phyloP scores from a whole-genome alignment of 2,797 vertebrate species.

The Threskiornis aethiopicus region DNA sequence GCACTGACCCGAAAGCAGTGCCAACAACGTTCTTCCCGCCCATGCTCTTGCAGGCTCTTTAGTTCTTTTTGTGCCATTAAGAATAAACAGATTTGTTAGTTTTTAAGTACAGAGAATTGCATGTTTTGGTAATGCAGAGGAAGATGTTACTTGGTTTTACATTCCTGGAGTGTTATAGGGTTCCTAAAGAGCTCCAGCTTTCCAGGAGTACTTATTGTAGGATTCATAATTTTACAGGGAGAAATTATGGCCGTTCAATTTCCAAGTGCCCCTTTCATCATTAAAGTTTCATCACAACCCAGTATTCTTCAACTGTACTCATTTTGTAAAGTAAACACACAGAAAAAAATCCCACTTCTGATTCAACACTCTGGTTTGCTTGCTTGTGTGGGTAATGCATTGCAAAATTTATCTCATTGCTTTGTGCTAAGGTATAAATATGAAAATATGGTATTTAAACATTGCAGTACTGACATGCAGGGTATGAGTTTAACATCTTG shows the following conservation, averaged over 20 bases:
- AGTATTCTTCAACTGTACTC: neutral
- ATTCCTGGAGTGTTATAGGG: neutral
- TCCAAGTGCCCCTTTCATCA: neutral
- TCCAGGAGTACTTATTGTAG: neutral
- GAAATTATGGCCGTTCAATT: neutral
- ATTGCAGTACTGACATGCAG: neutral
- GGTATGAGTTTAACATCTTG: neutral
- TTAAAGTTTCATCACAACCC: slow-evolving; percentile 8
- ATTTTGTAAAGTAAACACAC: neutral
- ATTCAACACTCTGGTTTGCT: neutral
- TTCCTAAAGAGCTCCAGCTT: neutral
- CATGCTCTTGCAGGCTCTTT: neutral
- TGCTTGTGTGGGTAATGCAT: neutral
- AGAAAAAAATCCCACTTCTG: neutral
- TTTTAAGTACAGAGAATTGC: neutral
- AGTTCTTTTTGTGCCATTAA: neutral
- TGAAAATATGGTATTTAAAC: slow-evolving; percentile 6
- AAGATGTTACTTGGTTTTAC: neutral
- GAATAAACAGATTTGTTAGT: neutral
- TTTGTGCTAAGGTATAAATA: neutral
- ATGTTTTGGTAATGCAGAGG: neutral
- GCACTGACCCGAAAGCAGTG: neutral
- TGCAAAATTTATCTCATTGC: neutral
- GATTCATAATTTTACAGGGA: neutral
- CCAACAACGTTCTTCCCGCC: neutral